Conservation (phyloP, 2,797 vertebrate species). For the Microtus obscurus region DNA sequence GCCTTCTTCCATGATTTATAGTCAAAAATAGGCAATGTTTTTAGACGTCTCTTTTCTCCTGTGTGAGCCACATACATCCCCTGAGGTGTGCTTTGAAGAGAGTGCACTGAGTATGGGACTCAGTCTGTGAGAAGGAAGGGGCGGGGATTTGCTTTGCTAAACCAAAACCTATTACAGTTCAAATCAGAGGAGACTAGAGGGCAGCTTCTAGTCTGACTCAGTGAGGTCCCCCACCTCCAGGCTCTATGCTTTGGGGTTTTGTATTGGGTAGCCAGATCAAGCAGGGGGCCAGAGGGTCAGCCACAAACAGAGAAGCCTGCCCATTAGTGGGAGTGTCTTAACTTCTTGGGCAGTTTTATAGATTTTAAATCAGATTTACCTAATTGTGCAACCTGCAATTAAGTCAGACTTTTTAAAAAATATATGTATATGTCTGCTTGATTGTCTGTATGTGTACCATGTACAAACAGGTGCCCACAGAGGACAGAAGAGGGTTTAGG, state of each 20-base stretch:
- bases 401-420: background rate
- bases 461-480: background rate
- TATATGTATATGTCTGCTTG: background rate
- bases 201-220: background rate
- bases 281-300: background rate
- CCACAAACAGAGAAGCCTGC: background rate
- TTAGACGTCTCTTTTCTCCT: conserved; percentile 40
- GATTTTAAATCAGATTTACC: background rate
- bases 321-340: background rate
- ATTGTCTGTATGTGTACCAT: background rate
- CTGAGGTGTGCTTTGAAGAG: background rate
- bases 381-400: background rate
- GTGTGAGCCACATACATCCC: background rate
- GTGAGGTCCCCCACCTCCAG: background rate
- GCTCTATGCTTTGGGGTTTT: background rate
- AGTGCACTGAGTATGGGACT: background rate
- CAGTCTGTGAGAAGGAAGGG: too few species aligned
- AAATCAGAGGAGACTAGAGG: background rate
- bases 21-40: conserved; percentile 43
- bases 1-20: background rate
- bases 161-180: background rate
- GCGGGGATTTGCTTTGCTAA: background rate
- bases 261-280: background rate
- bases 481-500: background rate
- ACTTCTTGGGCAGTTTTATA: background rate